Evolutionary conservation across 2,888 invertebrate species (phyloP).

Genomic region (Noctuana brunneofusca): DNA sequence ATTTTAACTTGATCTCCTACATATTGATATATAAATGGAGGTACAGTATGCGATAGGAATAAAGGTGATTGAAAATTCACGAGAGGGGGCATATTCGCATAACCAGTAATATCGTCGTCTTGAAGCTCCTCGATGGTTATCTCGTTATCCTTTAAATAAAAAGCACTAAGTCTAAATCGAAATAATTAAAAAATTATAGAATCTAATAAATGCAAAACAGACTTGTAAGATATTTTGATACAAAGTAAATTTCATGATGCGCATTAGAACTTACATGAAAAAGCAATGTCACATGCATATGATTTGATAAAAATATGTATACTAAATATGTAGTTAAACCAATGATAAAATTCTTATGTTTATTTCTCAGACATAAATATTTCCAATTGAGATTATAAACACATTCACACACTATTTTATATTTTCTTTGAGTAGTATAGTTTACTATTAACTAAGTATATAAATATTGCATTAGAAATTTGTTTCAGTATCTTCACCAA

Average conservation of each 20-base stretch:
- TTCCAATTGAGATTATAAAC: background rate
- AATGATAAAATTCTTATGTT: background rate
- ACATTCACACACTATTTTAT: too few species aligned
- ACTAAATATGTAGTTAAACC: background rate
- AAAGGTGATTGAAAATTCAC: conserved; percentile 64
- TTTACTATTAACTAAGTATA: too few species aligned
- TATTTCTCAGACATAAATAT: background rate
- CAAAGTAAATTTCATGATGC: conserved; percentile 24
- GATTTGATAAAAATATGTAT: background rate
- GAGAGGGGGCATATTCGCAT: conserved; percentile 75
- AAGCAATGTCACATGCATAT: conserved; percentile 21
- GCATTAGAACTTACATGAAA: conserved; percentile 3
- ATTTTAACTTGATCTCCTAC: conserved; percentile 74
- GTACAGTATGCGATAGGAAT: conserved; percentile 70
- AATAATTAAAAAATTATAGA: conserved; percentile 47
- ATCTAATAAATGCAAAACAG: conserved; percentile 75
- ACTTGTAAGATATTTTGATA: conserved; percentile 48
- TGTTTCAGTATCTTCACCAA: background rate
- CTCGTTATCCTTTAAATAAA: conserved; percentile 81
- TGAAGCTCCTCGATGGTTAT: conserved; percentile 79
- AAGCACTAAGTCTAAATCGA: conserved; percentile 73
- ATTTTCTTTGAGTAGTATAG: too few species aligned
- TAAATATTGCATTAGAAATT: background rate
- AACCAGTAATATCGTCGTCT: conserved; percentile 74
- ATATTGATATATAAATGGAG: conserved; percentile 75